Evolutionary conservation across 2,113 vertebrate genomes (phyloP), one percentile per base, ranked within the genome.

Genomic region (Acanthisitta chloris): DNA sequence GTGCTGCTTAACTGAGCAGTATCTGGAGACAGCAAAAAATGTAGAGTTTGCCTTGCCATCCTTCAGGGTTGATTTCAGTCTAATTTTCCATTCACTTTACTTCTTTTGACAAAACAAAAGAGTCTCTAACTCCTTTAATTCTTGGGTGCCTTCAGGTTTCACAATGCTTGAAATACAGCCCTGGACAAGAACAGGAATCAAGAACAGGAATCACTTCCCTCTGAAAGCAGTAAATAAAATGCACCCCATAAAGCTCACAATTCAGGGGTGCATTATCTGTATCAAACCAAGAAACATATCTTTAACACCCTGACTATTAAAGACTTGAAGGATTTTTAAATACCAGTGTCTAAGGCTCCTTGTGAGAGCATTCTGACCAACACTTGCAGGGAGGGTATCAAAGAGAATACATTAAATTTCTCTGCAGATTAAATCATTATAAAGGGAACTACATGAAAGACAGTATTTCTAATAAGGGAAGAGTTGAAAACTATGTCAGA

Each of bases 391-490:
- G n/a, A 54, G 14, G 14, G n/a, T 90, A 93, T 97, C 82, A 95
- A 96, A 95, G 57, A 80, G 89, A 97, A 94, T 82, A 76, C 48
- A 85, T 88, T 94, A 94, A 55, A 29, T 86, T 91, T 93, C 74
- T 92, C 82, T 76, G 54, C 57, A 92, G 81, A 95, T 94, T 76
- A 96, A 97, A 93, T 43, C 13, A 74, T 94, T 88, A 55, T 79
- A 82, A 90, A 90, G 87, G 70, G 45, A 96, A 40, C 66, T 33
- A 88, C 79, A 92, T 88, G 92, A 97, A 97, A 96, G 92, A 66
- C 70, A 80, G 76, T 59, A 70, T 86, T 86, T 90, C 91, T 92
- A 85, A 86, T 70, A 64, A 85, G 26, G 65, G 40, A 46, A 85
- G 89, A 95, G 76, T 81, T 81, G 74, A 83, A 94, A 96, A 86